phyloP scores from a whole-genome alignment of 2,888 invertebrate genomes.

The Glyphotaelius pellucidus region DNA sequence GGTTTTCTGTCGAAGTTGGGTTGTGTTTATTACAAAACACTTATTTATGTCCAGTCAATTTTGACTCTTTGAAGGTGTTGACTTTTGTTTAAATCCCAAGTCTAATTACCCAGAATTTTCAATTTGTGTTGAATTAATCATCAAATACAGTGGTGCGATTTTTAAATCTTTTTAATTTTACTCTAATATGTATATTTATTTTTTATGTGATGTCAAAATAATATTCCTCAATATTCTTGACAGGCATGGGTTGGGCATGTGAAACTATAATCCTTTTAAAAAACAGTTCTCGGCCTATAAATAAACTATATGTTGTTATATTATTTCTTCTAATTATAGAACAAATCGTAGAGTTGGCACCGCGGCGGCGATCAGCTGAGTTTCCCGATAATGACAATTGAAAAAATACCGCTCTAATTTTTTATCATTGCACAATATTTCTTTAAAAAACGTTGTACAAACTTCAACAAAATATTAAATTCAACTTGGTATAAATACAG shows the following conservation, averaged over 20 bases:
- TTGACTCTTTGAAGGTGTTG: slow-evolving; percentile 44
- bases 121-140: slow-evolving; percentile 16
- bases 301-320: slow-evolving; percentile 55
- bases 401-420: not conserved
- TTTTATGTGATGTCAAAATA: slow-evolving; percentile 5
- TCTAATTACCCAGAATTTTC: not conserved
- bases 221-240: not conserved
- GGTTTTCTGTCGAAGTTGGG: slow-evolving; percentile 42
- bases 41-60: slow-evolving; percentile 47
- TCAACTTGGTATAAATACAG: not conserved
- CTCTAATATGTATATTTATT: not conserved
- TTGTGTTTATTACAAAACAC: slow-evolving; percentile 56
- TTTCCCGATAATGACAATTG: slow-evolving; percentile 48
- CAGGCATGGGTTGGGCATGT: slow-evolving; percentile 67
- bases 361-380: slow-evolving; percentile 59
- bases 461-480: not conserved
- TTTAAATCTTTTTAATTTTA: not conserved
- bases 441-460: slow-evolving; percentile 11
- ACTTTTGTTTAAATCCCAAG: slow-evolving; percentile 43
- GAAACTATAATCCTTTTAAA: not conserved
- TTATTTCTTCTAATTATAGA: slow-evolving; percentile 54
- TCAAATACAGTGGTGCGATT: slow-evolving; percentile 40
- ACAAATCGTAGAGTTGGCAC: slow-evolving; percentile 52
- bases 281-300: not conserved
- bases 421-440: slow-evolving; percentile 34